Percentiles rank a stretch among this genome's conserved stretches.
These are phyloP conservation scores for Actinopyga echinites DNA, from an alignment of 53 echinoderm and acorn worm genomes.

Conservation along the genomic window DNA sequence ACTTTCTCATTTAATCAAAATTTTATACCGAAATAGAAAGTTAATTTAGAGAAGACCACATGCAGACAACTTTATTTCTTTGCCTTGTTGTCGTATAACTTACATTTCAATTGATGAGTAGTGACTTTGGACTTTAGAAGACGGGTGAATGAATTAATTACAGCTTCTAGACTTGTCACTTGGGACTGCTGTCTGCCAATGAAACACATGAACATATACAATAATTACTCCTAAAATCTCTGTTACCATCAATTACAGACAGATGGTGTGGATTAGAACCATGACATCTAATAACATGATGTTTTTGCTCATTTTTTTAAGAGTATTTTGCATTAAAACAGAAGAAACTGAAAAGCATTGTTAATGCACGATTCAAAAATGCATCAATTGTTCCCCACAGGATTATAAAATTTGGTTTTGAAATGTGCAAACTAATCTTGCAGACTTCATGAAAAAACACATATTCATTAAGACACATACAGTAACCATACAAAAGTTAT, in stretches of 20 bases:
- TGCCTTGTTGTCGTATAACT: constrained; percentile 8
- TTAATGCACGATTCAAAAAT: too few species aligned
- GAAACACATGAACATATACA: neutral
- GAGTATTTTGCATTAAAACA: too few species aligned
- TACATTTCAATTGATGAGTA: constrained; percentile 30
- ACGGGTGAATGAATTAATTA: constrained; percentile 44
- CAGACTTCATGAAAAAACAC: too few species aligned
- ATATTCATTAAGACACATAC: too few species aligned
- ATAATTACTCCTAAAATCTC: neutral
- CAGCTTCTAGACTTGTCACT: constrained; percentile 19
- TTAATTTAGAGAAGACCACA: neutral
- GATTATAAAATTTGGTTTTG: too few species aligned
- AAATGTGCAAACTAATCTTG: too few species aligned
- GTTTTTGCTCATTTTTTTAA: neutral
- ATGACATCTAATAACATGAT: constrained; percentile 14
- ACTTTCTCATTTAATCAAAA: constrained; percentile 43
- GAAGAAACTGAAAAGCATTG: too few species aligned
- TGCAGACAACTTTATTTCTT: constrained; percentile 7
- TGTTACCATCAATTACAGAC: constrained; percentile 33
- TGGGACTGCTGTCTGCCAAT: constrained; percentile 34
- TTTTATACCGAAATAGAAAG: neutral
- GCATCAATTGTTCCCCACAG: too few species aligned
- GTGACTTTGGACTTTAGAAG: constrained; percentile 29
- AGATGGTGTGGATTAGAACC: constrained; percentile 6
- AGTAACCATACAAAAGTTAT: too few species aligned